Evolutionary conservation across 1,140 invertebrate species (phyloP).

Genomic region (Drosophila melanogaster): Release_6_plus_ISO1_MT NC_004354.4:3345001-3345500

Average conservation of each 20-base stretch:
- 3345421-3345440: no score
- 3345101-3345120: slow-evolving; percentile 22
- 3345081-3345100: slow-evolving; percentile 29
- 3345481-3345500: slow-evolving; percentile 4
- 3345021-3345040: slow-evolving; percentile 59
- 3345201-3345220: slow-evolving; percentile 60
- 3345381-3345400: slow-evolving; percentile 42
- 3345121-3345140: background rate
- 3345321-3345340: background rate
- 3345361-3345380: slow-evolving; percentile 19
- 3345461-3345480: slow-evolving; percentile 6
- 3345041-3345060: slow-evolving; percentile 64
- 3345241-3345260: slow-evolving; percentile 69
- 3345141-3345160: slow-evolving; percentile 20
- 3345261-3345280: slow-evolving; percentile 47
- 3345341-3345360: slow-evolving; percentile 45
- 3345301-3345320: slow-evolving; percentile 8
- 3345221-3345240: slow-evolving; percentile 64
- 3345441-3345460: slow-evolving; percentile 14
- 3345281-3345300: slow-evolving; percentile 21
- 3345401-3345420: slow-evolving; percentile 16
- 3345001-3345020: slow-evolving; percentile 15
- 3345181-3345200: slow-evolving; percentile 67
- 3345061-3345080: slow-evolving; percentile 36
- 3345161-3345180: slow-evolving; percentile 15